phyloP scores from a whole-genome alignment of 2,888 invertebrate species.

The Stratiomys singularior region DNA sequence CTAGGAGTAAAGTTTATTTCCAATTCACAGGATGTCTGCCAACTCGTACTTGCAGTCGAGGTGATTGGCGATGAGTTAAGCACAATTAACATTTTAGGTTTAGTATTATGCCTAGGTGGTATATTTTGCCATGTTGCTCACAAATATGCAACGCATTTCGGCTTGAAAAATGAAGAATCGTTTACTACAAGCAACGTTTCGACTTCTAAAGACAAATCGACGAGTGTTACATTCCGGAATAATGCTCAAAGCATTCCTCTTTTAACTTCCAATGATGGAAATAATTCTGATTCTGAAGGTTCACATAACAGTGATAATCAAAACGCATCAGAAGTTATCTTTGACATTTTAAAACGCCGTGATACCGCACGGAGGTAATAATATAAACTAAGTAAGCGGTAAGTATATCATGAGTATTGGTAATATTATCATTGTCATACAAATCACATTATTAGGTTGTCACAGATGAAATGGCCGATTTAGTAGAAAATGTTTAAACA shows the following conservation, averaged over 20 bases:
- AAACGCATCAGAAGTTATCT: constrained; percentile 67
- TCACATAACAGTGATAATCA: constrained; percentile 64
- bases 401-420: too few species aligned
- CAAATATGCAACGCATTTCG: constrained; percentile 67
- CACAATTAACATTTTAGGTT: constrained; percentile 83
- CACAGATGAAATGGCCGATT: too few species aligned
- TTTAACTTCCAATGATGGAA: constrained; percentile 57
- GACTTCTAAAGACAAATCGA: constrained; percentile 52
- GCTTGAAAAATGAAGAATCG: constrained; percentile 55
- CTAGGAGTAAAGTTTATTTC: too few species aligned
- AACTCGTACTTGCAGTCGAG: constrained; percentile 86
- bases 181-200: constrained; percentile 52
- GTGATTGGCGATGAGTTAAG: constrained; percentile 88
- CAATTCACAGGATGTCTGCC: constrained; percentile 86
- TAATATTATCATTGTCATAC: too few species aligned
- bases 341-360: constrained; percentile 69
- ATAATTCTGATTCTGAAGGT: constrained; percentile 62
- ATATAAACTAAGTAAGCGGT: too few species aligned
- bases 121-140: constrained; percentile 86
- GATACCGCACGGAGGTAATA: constrained; percentile 59
- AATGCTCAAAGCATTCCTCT: constrained; percentile 62
- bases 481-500: too few species aligned
- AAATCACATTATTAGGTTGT: too few species aligned
- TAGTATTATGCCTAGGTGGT: constrained; percentile 87
- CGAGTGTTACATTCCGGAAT: constrained; percentile 52